These are phyloP conservation scores for Bombus waltoni DNA, from an alignment of 1,140 invertebrate genomes.

Conservation along the genomic window DNA sequence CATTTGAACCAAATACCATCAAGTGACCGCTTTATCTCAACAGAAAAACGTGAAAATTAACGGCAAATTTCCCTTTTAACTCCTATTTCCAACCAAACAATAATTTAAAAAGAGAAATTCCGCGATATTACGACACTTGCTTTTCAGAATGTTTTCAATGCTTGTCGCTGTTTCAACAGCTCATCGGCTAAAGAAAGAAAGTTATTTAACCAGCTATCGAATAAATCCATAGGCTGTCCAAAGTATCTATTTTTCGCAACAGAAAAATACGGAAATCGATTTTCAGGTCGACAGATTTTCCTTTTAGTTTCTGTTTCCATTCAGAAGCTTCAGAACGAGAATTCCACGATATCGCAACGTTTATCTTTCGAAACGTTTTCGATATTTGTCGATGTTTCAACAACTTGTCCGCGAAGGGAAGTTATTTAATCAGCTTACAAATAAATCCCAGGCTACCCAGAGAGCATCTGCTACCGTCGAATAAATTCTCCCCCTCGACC, in stretches of 20 bases:
- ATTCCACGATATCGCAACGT: background rate
- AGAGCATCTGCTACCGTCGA: constrained; percentile 44
- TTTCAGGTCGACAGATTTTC: background rate
- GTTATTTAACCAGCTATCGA: too few relatives aligned
- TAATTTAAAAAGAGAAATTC: too few relatives aligned
- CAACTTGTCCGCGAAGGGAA: background rate
- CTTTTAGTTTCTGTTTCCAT: background rate
- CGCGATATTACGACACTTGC: too few relatives aligned
- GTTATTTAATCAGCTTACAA: constrained; percentile 41
- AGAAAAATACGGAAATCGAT: background rate
- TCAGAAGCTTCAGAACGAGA: background rate
- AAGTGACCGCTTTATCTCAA: too few relatives aligned
- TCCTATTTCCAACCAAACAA: too few relatives aligned
- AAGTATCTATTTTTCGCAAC: background rate
- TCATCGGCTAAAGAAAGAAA: too few relatives aligned
- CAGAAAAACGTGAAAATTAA: too few relatives aligned
- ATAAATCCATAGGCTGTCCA: too few relatives aligned
- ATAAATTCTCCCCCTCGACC: constrained; percentile 37
- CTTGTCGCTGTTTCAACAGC: too few relatives aligned
- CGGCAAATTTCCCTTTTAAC: too few relatives aligned
- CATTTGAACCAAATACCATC: too few relatives aligned
- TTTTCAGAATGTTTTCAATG: too few relatives aligned
- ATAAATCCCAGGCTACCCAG: constrained; percentile 40
- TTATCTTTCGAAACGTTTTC: background rate
- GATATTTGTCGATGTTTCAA: background rate